Conservation (phyloP, 2,797 vertebrate genomes). For the Toxotes lorentzi region DNA sequence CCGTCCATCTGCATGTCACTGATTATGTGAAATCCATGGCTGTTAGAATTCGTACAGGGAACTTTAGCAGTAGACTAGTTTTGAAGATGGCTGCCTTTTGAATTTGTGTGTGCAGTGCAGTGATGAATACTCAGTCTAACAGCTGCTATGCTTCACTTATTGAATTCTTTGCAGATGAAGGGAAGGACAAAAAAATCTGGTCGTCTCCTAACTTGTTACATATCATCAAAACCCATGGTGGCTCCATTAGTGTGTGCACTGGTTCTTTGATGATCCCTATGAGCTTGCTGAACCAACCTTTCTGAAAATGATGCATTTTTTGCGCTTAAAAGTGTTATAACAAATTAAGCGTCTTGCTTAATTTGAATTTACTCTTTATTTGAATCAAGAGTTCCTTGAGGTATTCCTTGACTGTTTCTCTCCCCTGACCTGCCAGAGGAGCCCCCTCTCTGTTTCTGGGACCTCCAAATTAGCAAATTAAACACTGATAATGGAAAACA, state of each 20-base stretch:
- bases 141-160: conserved; percentile 56
- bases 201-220: conserved; percentile 42
- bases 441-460: too few relatives aligned
- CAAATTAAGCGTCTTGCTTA: too few relatives aligned
- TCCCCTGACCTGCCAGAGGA: too few relatives aligned
- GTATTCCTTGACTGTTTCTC: too few relatives aligned
- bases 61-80: conserved; percentile 38
- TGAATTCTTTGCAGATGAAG: conserved; percentile 62
- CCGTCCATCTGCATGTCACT: conserved; percentile 62
- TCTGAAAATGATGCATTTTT: not conserved
- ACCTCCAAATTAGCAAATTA: too few relatives aligned
- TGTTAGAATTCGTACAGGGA: conserved; percentile 29
- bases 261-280: conserved; percentile 6
- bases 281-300: not conserved
- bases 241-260: conserved; percentile 33
- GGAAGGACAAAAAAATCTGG: conserved; percentile 50
- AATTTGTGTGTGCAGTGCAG: conserved; percentile 44
- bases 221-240: conserved; percentile 54
- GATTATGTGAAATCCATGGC: conserved; percentile 49
- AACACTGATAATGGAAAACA: too few relatives aligned
- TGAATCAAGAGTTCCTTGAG: too few relatives aligned
- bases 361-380: not conserved
- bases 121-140: conserved; percentile 45
- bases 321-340: not conserved
- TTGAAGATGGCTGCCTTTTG: conserved; percentile 49